A percentile compares a stretch with the other conserved stretches of the same genome.
Evolutionary conservation across 2,797 vertebrate genomes (phyloP).

Genomic region (Austrolebias charrua): DNA sequence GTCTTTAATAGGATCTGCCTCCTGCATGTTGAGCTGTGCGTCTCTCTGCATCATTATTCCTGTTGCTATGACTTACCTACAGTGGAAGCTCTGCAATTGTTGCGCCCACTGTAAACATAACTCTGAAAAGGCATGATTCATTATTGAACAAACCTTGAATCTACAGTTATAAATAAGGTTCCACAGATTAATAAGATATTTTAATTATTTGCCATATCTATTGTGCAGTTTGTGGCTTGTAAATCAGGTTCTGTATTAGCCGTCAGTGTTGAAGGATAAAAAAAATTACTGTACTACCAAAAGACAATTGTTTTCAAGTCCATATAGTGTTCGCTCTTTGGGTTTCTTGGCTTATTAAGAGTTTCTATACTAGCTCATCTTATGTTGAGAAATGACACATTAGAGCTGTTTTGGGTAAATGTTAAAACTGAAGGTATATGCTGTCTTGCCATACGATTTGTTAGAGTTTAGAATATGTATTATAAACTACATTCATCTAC

Average conservation of each 20-base stretch:
- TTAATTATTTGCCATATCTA: slow-evolving; percentile 6
- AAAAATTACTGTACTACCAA: slow-evolving; percentile 9
- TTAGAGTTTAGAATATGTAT: too few relatives aligned
- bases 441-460: too few relatives aligned
- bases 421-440: too few relatives aligned
- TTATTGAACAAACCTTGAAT: slow-evolving; percentile 34
- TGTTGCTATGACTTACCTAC: slow-evolving; percentile 68
- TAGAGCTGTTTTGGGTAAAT: too few relatives aligned
- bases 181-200: slow-evolving; percentile 3
- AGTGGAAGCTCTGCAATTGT: slow-evolving; percentile 37
- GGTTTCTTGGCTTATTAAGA: neutral
- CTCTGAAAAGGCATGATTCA: slow-evolving; percentile 29
- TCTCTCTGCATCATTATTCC: slow-evolving; percentile 48
- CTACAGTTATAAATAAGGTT: slow-evolving; percentile 6
- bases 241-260: neutral
- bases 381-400: too few relatives aligned
- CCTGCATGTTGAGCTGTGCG: slow-evolving; percentile 38
- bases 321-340: neutral
- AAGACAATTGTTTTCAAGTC: neutral
- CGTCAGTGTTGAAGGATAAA: neutral
- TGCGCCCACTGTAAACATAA: slow-evolving; percentile 48
- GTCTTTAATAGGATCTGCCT: slow-evolving; percentile 51
- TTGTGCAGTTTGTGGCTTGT: neutral
- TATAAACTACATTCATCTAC: too few relatives aligned
- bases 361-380: too few relatives aligned